These are phyloP conservation scores for Phoronis australis DNA, from an alignment of 2,888 invertebrate genomes.

Conservation along the genomic window DNA sequence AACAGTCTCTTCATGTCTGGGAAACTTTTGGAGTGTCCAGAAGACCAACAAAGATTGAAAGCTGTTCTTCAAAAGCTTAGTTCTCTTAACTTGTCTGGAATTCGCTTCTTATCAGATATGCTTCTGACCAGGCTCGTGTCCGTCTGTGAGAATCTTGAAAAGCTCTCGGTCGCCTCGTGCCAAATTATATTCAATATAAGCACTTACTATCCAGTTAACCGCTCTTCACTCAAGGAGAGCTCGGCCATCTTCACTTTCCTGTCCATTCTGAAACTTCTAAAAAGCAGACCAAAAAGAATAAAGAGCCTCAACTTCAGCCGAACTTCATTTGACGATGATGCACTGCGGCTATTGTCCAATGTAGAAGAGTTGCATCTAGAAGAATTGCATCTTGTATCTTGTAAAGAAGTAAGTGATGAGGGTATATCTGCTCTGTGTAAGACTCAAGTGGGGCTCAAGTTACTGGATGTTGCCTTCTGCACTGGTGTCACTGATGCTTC, in stretches of 20 bases:
- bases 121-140: conserved; percentile 64
- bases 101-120: conserved; percentile 71
- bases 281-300: conserved; percentile 57
- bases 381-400: conserved; percentile 58
- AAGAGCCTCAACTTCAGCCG: conserved; percentile 64
- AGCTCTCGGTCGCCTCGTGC: conserved; percentile 64
- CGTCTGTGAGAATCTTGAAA: conserved; percentile 60
- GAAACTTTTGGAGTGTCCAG: conserved; percentile 61
- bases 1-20: conserved; percentile 72
- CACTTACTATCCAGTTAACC: conserved; percentile 57
- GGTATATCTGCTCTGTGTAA: conserved; percentile 59
- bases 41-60: conserved; percentile 50
- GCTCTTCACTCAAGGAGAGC: too few relatives aligned
- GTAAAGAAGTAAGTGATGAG: conserved; percentile 62
- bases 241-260: conserved; percentile 68
- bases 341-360: conserved; percentile 59
- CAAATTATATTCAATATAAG: conserved; percentile 69
- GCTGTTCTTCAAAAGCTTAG: conserved; percentile 54
- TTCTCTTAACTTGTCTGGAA: conserved; percentile 62
- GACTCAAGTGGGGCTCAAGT: conserved; percentile 58
- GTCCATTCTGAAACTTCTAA: conserved; percentile 61
- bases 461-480: conserved; percentile 64
- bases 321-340: conserved; percentile 65
- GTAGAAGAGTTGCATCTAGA: conserved; percentile 58
- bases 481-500: conserved; percentile 64